Conservation (phyloP, 2,113 vertebrate species). For the human region DNA sequence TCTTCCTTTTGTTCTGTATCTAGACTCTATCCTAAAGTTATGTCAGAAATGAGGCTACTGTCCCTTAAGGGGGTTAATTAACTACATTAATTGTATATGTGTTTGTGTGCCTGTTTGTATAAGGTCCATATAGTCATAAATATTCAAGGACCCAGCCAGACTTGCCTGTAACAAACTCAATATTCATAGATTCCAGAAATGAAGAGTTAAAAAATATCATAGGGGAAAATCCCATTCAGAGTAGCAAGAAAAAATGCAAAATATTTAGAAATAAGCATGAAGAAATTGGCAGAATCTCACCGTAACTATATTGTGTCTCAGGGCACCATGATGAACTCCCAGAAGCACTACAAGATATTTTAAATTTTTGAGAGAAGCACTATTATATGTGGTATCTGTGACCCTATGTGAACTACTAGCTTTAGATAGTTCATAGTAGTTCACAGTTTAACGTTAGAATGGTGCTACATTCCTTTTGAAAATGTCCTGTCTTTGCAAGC, state of each 20-base stretch:
- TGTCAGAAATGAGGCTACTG: constrained; percentile 40
- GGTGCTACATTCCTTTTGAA: constrained; percentile 11
- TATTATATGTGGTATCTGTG: not conserved
- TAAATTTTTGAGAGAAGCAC: constrained; percentile 25
- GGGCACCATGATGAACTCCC: not conserved
- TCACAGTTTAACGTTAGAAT: not conserved
- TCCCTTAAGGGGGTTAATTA: constrained; percentile 39
- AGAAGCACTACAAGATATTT: not conserved
- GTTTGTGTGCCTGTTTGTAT: not conserved
- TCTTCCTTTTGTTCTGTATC: constrained; percentile 37
- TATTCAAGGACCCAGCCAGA: not conserved
- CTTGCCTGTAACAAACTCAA: constrained; percentile 34
- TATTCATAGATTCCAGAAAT: not conserved
- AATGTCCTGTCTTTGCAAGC: constrained; percentile 13
- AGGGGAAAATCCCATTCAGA: not conserved
- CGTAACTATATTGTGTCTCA: not conserved
- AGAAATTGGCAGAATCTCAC: not conserved
- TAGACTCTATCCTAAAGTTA: constrained; percentile 47
- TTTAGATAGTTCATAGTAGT: not conserved
- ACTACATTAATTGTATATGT: not conserved
- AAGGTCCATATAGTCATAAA: not conserved
- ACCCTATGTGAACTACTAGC: not conserved
- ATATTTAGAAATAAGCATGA: not conserved
- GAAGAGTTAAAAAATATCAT: not conserved
- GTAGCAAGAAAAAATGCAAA: constrained; percentile 35